phyloP scores from a whole-genome alignment of 1,140 invertebrate genomes.

The Stegodyphus dumicola region DNA sequence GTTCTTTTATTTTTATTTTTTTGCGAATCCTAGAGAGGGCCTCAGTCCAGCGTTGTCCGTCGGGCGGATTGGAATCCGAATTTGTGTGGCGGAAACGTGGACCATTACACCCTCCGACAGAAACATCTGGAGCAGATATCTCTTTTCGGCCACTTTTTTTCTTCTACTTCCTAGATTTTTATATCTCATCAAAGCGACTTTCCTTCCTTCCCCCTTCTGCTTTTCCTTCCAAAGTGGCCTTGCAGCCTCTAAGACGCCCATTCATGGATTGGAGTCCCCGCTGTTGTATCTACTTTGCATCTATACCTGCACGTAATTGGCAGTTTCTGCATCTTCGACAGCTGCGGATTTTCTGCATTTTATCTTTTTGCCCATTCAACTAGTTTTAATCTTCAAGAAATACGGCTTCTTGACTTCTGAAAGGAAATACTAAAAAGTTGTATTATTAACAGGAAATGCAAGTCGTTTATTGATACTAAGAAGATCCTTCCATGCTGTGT shows the following conservation, averaged over 20 bases:
- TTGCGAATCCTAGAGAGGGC: conserved; percentile 14
- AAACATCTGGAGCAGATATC: neutral
- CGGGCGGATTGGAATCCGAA: conserved; percentile 8
- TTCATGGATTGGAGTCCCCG: neutral
- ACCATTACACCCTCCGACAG: neutral
- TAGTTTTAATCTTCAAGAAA: too few relatives aligned
- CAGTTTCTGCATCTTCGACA: neutral
- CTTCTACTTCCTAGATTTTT: neutral
- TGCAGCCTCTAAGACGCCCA: conserved; percentile 5
- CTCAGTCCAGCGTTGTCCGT: conserved; percentile 8
- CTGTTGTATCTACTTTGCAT: neutral
- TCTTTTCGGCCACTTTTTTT: too few relatives aligned
- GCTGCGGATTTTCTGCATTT: neutral
- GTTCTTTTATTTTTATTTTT: conserved; percentile 8
- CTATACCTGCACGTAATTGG: neutral
- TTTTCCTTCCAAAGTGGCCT: neutral
- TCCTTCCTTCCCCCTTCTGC: neutral
- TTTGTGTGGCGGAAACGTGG: neutral
- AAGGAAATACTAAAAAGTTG: too few relatives aligned
- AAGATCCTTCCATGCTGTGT: too few relatives aligned
- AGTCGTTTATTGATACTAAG: too few relatives aligned
- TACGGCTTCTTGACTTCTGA: too few relatives aligned
- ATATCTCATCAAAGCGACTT: neutral
- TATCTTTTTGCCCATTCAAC: too few relatives aligned
- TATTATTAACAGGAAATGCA: too few relatives aligned